These are phyloP conservation scores for Clarias batrachus DNA, from an alignment of 2,113 vertebrate genomes.

Conservation along the genomic window DNA sequence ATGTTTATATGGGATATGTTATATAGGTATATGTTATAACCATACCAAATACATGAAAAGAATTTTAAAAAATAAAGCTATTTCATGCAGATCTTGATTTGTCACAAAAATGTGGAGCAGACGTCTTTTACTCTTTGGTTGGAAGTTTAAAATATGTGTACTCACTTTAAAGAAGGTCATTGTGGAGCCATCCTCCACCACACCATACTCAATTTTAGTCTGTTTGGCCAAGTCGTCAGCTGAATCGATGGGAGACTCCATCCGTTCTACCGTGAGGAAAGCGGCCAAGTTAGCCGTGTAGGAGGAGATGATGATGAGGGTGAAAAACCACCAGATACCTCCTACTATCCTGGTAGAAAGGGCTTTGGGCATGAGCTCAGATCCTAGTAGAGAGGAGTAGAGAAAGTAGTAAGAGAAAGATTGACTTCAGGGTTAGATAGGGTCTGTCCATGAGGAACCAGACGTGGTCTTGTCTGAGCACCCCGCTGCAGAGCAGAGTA, in stretches of 20 bases:
- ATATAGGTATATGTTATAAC: not conserved
- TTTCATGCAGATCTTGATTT: not conserved
- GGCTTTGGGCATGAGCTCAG: constrained; percentile 99
- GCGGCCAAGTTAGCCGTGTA: constrained; percentile 98
- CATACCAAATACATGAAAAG: not conserved
- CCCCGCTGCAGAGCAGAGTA: constrained; percentile 50
- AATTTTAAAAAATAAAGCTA: not conserved
- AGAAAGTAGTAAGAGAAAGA: constrained; percentile 56
- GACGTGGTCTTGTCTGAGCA: constrained; percentile 48
- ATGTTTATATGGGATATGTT: too few species aligned
- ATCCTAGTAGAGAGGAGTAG: constrained; percentile 89
- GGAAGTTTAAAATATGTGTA: not conserved
- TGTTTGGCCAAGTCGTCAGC: constrained; percentile 97
- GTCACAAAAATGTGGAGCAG: not conserved
- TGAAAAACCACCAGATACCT: constrained; percentile 99
- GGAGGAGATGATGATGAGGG: constrained; percentile 99
- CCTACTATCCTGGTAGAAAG: constrained; percentile 99
- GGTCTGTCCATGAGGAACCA: constrained; percentile 51
- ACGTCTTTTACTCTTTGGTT: not conserved
- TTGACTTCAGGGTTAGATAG: constrained; percentile 32
- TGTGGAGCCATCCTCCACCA: constrained; percentile 92
- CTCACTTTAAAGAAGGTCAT: constrained; percentile 98
- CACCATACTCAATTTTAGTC: constrained; percentile 96
- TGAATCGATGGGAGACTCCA: constrained; percentile 98
- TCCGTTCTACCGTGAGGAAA: constrained; percentile 97